A percentile compares a stretch with the other conserved stretches of the same genome.
phyloP scores from a whole-genome alignment of 2,113 vertebrate genomes.

The Psilopsiagon aurifrons region DNA sequence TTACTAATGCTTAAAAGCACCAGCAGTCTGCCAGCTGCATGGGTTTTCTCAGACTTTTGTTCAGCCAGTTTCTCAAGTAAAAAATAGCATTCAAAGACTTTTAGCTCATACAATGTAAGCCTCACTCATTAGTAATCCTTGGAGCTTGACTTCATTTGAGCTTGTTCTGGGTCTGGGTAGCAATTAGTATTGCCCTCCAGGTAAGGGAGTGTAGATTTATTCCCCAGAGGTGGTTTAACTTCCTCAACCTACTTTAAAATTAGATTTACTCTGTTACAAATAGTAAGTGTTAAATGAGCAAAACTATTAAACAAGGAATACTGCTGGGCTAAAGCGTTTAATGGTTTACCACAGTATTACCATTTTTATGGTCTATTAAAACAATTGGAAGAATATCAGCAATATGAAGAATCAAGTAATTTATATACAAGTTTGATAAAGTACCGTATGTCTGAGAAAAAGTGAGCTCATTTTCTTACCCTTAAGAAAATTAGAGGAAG shows the following conservation, averaged over 20 bases:
- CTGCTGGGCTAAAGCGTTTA: conserved; percentile 78
- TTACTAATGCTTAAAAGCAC: conserved; percentile 59
- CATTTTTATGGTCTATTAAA: conserved; percentile 79
- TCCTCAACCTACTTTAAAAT: conserved; percentile 75
- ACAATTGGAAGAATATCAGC: conserved; percentile 71
- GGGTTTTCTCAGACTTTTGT: conserved; percentile 64
- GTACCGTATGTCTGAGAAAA: conserved; percentile 44
- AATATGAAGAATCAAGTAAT: conserved; percentile 74
- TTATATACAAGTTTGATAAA: conserved; percentile 73
- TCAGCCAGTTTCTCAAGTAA: conserved; percentile 50
- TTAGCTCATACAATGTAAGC: conserved; percentile 45
- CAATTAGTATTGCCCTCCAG: conserved; percentile 64
- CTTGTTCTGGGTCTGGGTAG: conserved; percentile 48
- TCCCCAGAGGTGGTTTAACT: conserved; percentile 64
- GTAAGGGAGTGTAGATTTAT: conserved; percentile 48
- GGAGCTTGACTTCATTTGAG: conserved; percentile 67
- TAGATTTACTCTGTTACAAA: conserved; percentile 78
- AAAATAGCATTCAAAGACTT: conserved; percentile 64
- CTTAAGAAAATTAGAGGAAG: conserved; percentile 14
- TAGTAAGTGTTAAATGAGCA: conserved; percentile 74
- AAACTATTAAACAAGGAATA: conserved; percentile 77
- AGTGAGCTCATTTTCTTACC: conserved; percentile 5
- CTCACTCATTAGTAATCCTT: conserved; percentile 64
- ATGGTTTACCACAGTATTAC: conserved; percentile 73
- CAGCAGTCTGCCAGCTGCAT: conserved; percentile 39